Evolutionary conservation across 2,797 vertebrate genomes (phyloP).

Genomic region (Sebastolobus altivelis): DNA sequence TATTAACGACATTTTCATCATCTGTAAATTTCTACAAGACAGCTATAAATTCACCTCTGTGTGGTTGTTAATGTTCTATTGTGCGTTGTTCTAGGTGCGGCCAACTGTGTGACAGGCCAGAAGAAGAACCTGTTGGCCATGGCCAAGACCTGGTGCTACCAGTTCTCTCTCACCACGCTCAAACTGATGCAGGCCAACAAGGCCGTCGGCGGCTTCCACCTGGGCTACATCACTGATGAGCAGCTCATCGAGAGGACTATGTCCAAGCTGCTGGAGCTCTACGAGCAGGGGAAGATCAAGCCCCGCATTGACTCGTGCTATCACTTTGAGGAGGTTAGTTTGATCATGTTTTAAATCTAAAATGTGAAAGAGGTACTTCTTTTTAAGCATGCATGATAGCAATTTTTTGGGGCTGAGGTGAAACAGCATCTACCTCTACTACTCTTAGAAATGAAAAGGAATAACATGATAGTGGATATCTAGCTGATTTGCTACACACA

Average conservation of each 20-base stretch:
- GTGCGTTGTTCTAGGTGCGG: constrained; percentile 80
- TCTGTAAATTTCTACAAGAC: neutral
- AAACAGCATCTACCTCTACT: neutral
- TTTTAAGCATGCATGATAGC: neutral
- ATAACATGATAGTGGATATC: neutral
- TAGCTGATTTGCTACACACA: neutral
- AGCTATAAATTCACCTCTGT: neutral
- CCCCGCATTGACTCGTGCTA: constrained; percentile 91
- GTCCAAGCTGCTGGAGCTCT: constrained; percentile 85
- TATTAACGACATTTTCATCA: neutral
- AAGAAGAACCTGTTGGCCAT: constrained; percentile 91
- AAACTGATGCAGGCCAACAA: constrained; percentile 92
- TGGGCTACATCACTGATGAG: constrained; percentile 83
- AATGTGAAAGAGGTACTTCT: neutral
- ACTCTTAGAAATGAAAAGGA: neutral
- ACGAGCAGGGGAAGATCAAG: constrained; percentile 92
- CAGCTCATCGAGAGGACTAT: constrained; percentile 84
- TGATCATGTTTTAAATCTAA: neutral
- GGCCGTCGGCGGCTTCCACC: constrained; percentile 89
- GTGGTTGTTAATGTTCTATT: neutral
- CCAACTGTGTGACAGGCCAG: constrained; percentile 91
- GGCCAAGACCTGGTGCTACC: constrained; percentile 94
- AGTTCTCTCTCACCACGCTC: constrained; percentile 89
- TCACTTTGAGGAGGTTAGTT: constrained; percentile 91
- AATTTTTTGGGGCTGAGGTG: neutral